These are phyloP conservation scores for Sicus ferrugineus DNA, from an alignment of 2,888 invertebrate genomes.

Conservation along the genomic window DNA sequence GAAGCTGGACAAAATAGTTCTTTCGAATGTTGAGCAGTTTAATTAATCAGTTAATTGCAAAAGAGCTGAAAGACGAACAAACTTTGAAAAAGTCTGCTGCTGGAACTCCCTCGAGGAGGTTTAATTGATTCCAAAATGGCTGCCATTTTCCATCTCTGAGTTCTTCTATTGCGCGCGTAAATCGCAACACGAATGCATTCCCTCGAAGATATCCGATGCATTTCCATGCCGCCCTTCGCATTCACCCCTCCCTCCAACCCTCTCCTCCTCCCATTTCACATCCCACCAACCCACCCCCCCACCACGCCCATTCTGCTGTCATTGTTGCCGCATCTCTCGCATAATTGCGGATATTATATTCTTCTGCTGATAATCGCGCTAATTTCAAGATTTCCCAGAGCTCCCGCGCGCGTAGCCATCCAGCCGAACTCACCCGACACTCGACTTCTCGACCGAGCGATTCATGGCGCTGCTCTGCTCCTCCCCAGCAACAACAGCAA, in stretches of 20 bases:
- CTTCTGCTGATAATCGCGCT: slow-evolving; percentile 58
- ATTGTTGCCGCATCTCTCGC: slow-evolving; percentile 5
- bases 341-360: slow-evolving; percentile 25
- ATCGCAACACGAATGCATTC: not conserved
- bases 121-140: slow-evolving; percentile 11
- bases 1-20: not conserved
- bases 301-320: not conserved
- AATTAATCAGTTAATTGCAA: slow-evolving; percentile 26
- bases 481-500: not conserved
- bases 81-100: not conserved
- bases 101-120: slow-evolving; percentile 1
- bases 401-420: slow-evolving; percentile 42
- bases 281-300: slow-evolving; percentile 1
- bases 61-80: not conserved
- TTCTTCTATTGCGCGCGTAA: not conserved
- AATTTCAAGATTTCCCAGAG: slow-evolving; percentile 63
- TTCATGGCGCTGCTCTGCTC: not conserved
- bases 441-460: not conserved
- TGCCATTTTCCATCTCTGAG: slow-evolving; percentile 11
- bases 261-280: not conserved
- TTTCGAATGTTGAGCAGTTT: slow-evolving; percentile 19
- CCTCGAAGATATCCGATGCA: not conserved
- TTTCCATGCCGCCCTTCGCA: not conserved
- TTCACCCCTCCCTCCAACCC: slow-evolving; percentile 8
- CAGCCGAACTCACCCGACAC: slow-evolving; percentile 8